A percentile compares a stretch with the other conserved stretches of the same genome.
These are phyloP conservation scores for Semaprochilodus insignis DNA, from an alignment of 2,797 vertebrate species.

Conservation along the genomic window DNA sequence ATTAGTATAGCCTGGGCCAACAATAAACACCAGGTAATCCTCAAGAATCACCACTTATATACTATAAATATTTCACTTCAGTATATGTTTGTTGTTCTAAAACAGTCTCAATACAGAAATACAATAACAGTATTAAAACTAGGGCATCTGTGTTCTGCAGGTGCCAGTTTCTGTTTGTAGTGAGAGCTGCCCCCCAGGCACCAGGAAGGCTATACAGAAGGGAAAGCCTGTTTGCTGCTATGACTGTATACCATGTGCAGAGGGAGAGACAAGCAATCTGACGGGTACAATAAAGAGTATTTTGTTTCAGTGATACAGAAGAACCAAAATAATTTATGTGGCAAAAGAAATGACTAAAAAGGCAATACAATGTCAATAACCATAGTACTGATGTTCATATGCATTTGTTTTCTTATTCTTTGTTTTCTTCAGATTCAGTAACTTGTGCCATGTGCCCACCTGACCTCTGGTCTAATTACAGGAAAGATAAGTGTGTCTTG, in stretches of 20 bases:
- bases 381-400: not conserved
- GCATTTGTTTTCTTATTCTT: not conserved
- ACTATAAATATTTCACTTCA: not conserved
- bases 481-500: conserved; percentile 67
- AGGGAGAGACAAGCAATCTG: conserved; percentile 42
- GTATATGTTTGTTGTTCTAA: not conserved
- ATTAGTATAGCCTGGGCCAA: conserved; percentile 51
- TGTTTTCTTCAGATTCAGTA: conserved; percentile 50
- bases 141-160: conserved; percentile 30
- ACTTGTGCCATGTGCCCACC: conserved; percentile 58
- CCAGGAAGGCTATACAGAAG: conserved; percentile 56
- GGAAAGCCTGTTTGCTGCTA: conserved; percentile 54
- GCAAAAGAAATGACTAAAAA: not conserved
- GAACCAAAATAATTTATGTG: not conserved
- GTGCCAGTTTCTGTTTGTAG: conserved; percentile 55
- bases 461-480: conserved; percentile 74
- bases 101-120: not conserved
- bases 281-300: conserved; percentile 25
- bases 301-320: not conserved
- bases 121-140: not conserved
- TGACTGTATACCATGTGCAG: conserved; percentile 59
- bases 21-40: conserved; percentile 44
- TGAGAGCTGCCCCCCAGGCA: conserved; percentile 48
- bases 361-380: too few relatives aligned
- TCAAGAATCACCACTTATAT: not conserved